Base-by-base conservation (phyloP, 2,888 invertebrate genomes). In the Caenorhabditis sinica region DNA sequence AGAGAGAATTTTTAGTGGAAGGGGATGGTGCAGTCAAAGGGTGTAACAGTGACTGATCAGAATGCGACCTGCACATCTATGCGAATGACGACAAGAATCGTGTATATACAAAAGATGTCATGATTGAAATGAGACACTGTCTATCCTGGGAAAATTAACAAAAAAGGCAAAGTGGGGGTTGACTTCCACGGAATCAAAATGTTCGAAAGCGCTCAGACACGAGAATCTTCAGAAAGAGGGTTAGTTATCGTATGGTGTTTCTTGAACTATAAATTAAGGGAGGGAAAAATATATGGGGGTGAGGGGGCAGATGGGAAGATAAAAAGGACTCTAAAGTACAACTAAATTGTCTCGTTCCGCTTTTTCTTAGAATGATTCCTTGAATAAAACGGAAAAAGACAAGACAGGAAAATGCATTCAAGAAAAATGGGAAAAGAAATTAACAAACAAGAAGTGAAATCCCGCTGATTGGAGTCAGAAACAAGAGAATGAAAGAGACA, bases 201-300 rank as follows among this genome's bases (percentile, higher is more conserved):
- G 33, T 80, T 81, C 76, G 84, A 84, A 84, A 84, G 84, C 84
- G 80, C 84, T 84, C 56, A 76, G 69, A 80, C 71, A 72, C 84
- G 84, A 84, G 84, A 81, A 84, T 84, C 84, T 79, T 74, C 53
- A 68, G 58, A 81, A 73, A 81, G 49, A 36, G 20, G 43, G 71
- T 72, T 73, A 73, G 72, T 80, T 66, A 69, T 20, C 36, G 20
- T 15, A 2, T 33, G 40, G 25, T 51, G 65, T 23, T 63, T 71
- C 40, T 63, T 53, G 79, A 61, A 74, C 60, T 81, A 81, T 81
- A 82, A 82, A 76, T 71, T 75, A 82, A 49, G 56, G 36, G 5
- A 17, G 40, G 61, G 40, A 28, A 75, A 75, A 61, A 63, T 30
- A 69, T 49, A 61, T 23, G 68, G 65, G n/a, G 20, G 56, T 71